phyloP scores from a whole-genome alignment of 1,140 invertebrate species.

The Pteromalus puparum region DNA sequence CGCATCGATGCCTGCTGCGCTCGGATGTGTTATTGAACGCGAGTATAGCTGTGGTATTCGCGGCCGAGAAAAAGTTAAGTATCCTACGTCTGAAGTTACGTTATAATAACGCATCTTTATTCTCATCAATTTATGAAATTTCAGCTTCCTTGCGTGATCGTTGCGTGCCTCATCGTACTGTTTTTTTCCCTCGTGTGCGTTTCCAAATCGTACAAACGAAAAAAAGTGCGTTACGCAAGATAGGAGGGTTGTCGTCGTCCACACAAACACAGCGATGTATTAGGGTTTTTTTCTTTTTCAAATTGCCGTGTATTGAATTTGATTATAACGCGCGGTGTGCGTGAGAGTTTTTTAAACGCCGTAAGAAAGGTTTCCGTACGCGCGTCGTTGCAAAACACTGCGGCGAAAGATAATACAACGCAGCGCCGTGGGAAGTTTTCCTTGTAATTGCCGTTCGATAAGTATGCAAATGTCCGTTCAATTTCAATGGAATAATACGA shows the following conservation, averaged over 20 bases:
- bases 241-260: background rate
- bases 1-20: background rate
- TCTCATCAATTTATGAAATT: background rate
- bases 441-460: conserved; percentile 4
- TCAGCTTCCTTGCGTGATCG: background rate
- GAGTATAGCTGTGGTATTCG: background rate
- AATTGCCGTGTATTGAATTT: conserved; percentile 30
- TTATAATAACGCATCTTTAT: background rate
- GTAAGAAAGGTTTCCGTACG: conserved; percentile 12
- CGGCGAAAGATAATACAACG: conserved; percentile 6
- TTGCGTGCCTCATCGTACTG: background rate
- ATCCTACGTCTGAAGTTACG: background rate
- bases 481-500: background rate
- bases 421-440: conserved; percentile 11
- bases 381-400: background rate
- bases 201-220: background rate
- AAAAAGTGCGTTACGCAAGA: background rate
- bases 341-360: conserved; percentile 38
- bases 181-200: background rate
- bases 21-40: background rate
- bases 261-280: background rate
- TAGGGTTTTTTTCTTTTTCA: background rate
- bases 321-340: conserved; percentile 31
- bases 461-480: background rate
- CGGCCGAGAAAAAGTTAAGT: background rate